Conservation (phyloP, 2,797 vertebrate genomes). For the Platyrinchus mystaceus region DNA sequence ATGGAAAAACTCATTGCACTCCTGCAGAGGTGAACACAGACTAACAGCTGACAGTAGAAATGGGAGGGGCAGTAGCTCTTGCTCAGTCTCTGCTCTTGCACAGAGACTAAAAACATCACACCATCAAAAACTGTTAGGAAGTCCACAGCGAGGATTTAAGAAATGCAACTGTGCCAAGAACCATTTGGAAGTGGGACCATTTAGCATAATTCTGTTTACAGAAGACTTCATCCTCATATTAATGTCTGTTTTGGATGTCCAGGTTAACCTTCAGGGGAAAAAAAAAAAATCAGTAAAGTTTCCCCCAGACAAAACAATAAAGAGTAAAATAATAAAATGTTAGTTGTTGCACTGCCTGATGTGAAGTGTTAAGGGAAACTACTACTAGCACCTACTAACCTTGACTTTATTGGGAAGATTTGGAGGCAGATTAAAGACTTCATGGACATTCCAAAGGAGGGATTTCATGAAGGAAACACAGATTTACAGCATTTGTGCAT, state of each 20-base stretch:
- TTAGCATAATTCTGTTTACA: not conserved
- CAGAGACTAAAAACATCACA: not conserved
- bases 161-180: not conserved
- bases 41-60: not conserved
- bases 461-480: not conserved
- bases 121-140: not conserved
- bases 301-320: not conserved
- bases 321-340: not conserved
- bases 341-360: not conserved
- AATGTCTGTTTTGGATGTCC: not conserved
- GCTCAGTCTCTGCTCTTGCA: not conserved
- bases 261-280: not conserved
- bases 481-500: not conserved
- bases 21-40: not conserved
- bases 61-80: not conserved
- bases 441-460: not conserved
- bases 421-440: not conserved
- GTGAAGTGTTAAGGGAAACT: not conserved
- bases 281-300: not conserved
- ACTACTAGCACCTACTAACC: not conserved
- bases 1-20: not conserved
- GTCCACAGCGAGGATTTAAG: not conserved
- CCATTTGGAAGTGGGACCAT: not conserved
- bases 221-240: not conserved
- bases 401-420: not conserved